These are phyloP conservation scores for Hydrolagus colliei DNA, from an alignment of 2,797 vertebrate species.

Conservation along the genomic window DNA sequence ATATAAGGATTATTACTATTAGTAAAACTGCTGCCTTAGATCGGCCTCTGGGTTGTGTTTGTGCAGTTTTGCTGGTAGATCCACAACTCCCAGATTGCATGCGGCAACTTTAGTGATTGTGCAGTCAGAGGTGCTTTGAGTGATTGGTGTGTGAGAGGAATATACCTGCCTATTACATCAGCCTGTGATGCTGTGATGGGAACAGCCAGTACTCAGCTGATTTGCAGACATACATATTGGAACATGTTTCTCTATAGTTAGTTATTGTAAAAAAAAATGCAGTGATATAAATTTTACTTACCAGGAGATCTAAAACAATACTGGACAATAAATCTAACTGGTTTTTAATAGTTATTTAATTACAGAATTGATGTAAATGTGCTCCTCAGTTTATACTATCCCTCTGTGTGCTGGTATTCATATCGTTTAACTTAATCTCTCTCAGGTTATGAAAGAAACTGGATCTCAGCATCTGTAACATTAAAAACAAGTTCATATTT, in stretches of 20 bases:
- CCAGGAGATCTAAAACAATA: no score
- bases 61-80: neutral
- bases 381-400: no score
- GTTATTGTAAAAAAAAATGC: neutral
- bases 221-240: neutral
- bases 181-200: neutral
- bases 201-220: neutral
- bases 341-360: no score
- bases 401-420: no score
- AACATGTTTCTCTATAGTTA: neutral
- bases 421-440: no score
- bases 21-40: conserved; percentile 11
- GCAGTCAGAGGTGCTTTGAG: conserved; percentile 29
- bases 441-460: no score
- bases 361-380: no score
- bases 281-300: no score
- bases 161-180: conserved; percentile 11
- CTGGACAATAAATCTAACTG: no score
- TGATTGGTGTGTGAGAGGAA: conserved; percentile 11
- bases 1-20: neutral
- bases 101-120: conserved; percentile 15
- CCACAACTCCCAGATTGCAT: neutral
- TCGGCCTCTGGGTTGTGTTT: conserved; percentile 22
- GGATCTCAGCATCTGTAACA: no score
- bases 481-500: no score